Evolutionary conservation across 2,888 invertebrate species (phyloP), one percentile per base, ranked within the genome.

Genomic region (Gortyna flavago): DNA sequence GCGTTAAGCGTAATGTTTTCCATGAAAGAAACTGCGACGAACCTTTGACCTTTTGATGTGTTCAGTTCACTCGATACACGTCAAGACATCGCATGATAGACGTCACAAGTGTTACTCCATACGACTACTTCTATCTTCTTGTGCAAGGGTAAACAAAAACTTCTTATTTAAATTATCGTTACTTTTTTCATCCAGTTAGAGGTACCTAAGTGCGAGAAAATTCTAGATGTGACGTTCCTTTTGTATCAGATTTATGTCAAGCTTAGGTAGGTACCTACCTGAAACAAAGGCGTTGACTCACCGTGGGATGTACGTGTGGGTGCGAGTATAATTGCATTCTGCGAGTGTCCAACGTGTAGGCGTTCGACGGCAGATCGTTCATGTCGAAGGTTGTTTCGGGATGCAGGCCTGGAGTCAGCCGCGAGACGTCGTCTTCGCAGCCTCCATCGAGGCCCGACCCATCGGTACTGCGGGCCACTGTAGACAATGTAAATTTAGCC

Each of bases 251-350:
- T 72, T 70, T 75, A 80, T 85, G 73, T 86, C 79, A 81, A 80
- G 72, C 75, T 59, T 54, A 76, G 83, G 83, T 87, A 76, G 80
- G 81, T 86, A 83, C 80, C 81, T 86, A 83, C 80, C 81, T 87
- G 86, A 86, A 90, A 89, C 88, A 90, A 90, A 89, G 85, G 85
- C 69, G 61, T 71, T 91, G 87, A 93, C 95, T 95, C 91, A 96
- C 96, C 93, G 95, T 88, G 35, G 94, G 94, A 86, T 95, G 95
- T 64, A 94, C 82, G 85, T 95, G 95, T 67, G 94, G 91, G 84
- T 95, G 96, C 6, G 95, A 89, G 84, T 95, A 96, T 67, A 96
- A 91, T 88, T 95, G 95, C 95, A 96, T 95, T 93, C 96, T 95
- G 88, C 96, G 93, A 70, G 95, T 90, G 90, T 96, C 95, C 88